Evolutionary conservation across 2,888 invertebrate species (phyloP), one percentile per base, ranked within the genome.

Genomic region (Mesochorus sp.): DNA sequence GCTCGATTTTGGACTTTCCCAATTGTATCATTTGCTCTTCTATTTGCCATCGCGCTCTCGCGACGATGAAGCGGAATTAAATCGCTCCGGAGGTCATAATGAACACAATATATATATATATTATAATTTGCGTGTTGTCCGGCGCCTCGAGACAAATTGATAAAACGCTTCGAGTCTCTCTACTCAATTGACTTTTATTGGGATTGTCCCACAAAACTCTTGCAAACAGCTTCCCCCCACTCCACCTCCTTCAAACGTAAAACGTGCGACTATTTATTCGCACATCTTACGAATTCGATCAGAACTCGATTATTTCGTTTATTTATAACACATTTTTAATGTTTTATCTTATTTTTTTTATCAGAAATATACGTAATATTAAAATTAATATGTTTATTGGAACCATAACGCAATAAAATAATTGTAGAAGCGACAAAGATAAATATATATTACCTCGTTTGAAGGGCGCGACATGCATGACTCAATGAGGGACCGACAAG

Each of bases 391-490:
- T n/a, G n/a, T n/a, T n/a, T n/a, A n/a, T n/a, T n/a, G n/a, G n/a
- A n/a, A n/a, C n/a, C n/a, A n/a, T n/a, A n/a, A n/a, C n/a, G n/a
- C n/a, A n/a, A 34, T 1, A 34, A 2, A 34, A 34, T 34, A 8
- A 34, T 34, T 34, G 10, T 34, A 34, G 1, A 1, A 34, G 10
- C 1, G 34, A 34, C 34, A 5, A 8, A 4, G 14, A 62, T 31
- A 3, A 12, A 53, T 49, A 6, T 39, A 49, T 17, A 31, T 89
- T 87, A 91, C 91, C 90, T 91, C 90, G 91, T 89, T 90, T 88
- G 87, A 89, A 88, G 87, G 91, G 89, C 88, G 89, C 90, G 89
- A 90, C 91, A 90, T 91, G 89, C 91, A 91, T 91, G 91, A 89
- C 91, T 91, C 88, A 87, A 85, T 84, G 84, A 88, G 86, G 89